phyloP scores from a whole-genome alignment of 1,140 invertebrate genomes.

The Reticulitermes speratus region DNA sequence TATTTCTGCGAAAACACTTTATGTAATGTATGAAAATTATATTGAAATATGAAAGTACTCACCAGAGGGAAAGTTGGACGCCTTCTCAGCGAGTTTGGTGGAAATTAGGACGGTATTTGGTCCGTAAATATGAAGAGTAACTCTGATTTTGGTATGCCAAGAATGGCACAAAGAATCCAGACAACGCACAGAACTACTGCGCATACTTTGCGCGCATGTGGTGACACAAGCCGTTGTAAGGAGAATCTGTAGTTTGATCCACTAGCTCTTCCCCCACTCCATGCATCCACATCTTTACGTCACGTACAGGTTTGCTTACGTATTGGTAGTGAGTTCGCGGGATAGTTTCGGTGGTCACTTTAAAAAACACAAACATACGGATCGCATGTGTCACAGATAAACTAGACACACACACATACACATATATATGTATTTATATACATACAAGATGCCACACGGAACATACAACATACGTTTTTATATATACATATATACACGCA shows the following conservation, averaged over 20 bases:
- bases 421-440: too few relatives aligned
- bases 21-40: constrained; percentile 37
- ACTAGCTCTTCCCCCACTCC: constrained; percentile 35
- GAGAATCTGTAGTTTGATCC: constrained; percentile 46
- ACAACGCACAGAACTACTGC: constrained; percentile 83
- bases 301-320: constrained; percentile 29
- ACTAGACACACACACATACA: too few relatives aligned
- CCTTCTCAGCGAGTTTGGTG: constrained; percentile 55
- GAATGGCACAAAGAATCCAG: constrained; percentile 93
- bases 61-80: constrained; percentile 63
- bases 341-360: constrained; percentile 24
- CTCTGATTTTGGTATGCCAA: constrained; percentile 87
- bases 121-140: constrained; percentile 74
- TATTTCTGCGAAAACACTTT: constrained; percentile 48
- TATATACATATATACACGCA: too few relatives aligned
- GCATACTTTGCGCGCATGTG: constrained; percentile 76
- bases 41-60: constrained; percentile 51
- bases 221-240: constrained; percentile 65
- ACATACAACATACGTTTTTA: too few relatives aligned
- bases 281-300: constrained; percentile 18
- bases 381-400: neutral
- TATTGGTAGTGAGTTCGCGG: constrained; percentile 13
- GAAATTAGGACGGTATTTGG: constrained; percentile 64
- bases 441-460: too few relatives aligned
- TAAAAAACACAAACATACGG: neutral